Base-by-base conservation (phyloP, 2,888 invertebrate species). In the Yponomeuta malinellus region DNA sequence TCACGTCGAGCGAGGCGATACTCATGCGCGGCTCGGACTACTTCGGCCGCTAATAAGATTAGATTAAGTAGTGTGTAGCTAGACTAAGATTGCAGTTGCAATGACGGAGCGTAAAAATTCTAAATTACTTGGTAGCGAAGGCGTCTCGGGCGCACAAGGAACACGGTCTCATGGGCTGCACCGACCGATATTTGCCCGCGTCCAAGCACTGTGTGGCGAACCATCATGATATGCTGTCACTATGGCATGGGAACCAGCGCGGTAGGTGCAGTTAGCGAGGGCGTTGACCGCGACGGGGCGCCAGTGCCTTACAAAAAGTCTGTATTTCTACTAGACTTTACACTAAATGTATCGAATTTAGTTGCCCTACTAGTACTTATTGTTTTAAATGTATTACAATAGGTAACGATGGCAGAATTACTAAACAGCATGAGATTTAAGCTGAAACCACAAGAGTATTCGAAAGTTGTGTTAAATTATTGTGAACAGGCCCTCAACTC, bases 51-150 rank as follows among this genome's bases (percentile, higher is more conserved):
- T 43, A 37, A 43, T 43, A 43, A 43, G 43, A 6, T 6, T 43
- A 43, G 43, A 43, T 5, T 43, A 10, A n/a, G 29, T 65, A 23
- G 29, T 65, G 29, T 9, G n/a, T 65, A 65, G 10, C 2, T 23
- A 65, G n/a, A 10, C 29, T 65, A 65, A 29, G n/a, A 29, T 65
- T 65, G n/a, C 10, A 65, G 9, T 43, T 67, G 70, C 70, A 59
- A 43, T 43, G 63, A 59, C 75, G 79, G 87, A 88, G 88, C 87
- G 89, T 89, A 87, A 83, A 87, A 73, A 89, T 89, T 89, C 89
- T 89, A 89, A 90, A 90, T 86, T 89, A 89, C 72, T 73, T 73
- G 72, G 75, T 86, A 88, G 85, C 82, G 80, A 83, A 84, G 85
- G 77, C 83, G 85, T 82, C 81, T 67, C 66, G 48, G 48, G 69